A percentile compares a stretch with the other conserved stretches of the same genome.
Conservation (phyloP, 2,888 invertebrate species). For the Entomobrya proxima region DNA sequence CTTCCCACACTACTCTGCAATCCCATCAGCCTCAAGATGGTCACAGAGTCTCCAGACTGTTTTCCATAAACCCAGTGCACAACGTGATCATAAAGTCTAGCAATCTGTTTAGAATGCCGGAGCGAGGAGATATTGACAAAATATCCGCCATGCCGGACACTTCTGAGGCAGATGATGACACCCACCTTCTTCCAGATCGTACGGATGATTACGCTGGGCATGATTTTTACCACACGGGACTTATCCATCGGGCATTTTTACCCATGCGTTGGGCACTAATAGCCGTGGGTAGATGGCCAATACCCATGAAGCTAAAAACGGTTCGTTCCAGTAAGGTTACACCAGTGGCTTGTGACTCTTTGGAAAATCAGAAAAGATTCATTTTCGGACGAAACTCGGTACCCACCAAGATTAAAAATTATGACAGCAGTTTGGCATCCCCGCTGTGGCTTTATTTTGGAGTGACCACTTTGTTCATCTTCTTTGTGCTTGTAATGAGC, state of each 20-base stretch:
- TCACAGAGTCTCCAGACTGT: too few species aligned
- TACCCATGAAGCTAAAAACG: constrained; percentile 16
- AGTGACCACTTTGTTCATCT: constrained; percentile 61
- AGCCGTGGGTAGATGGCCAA: constrained; percentile 70
- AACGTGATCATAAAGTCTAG: constrained; percentile 28
- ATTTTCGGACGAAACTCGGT: not conserved
- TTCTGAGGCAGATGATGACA: not conserved
- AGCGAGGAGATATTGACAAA: constrained; percentile 5
- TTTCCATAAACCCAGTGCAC: not conserved
- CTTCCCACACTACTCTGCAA: too few species aligned
- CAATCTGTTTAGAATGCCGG: constrained; percentile 19
- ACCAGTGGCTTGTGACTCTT: not conserved
- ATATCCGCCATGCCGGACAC: not conserved
- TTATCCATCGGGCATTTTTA: constrained; percentile 63
- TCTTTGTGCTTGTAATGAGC: constrained; percentile 59
- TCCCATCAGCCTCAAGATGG: too few species aligned
- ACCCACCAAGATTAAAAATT: constrained; percentile 10
- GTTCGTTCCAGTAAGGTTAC: not conserved
- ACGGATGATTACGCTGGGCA: not conserved
- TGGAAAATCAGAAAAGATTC: not conserved
- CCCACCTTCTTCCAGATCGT: not conserved
- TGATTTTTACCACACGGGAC: constrained; percentile 47
- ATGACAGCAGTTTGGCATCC: constrained; percentile 25
- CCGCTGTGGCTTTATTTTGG: constrained; percentile 70
- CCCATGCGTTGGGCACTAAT: constrained; percentile 59